Evolutionary conservation across 2,113 vertebrate species (phyloP).

Genomic region (Danio rerio): GRCz12tu NC_133189.1:29655501-29656000

Average conservation of each 20-base stretch:
- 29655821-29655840: constrained; percentile 26
- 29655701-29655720: background rate
- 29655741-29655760: constrained; percentile 24
- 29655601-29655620: background rate
- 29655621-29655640: background rate
- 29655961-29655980: background rate
- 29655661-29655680: background rate
- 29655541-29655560: background rate
- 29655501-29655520: background rate
- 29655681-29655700: background rate
- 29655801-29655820: constrained; percentile 19
- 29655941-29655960: constrained; percentile 25
- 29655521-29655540: background rate
- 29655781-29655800: constrained; percentile 20
- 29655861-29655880: constrained; percentile 19
- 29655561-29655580: background rate
- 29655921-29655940: background rate
- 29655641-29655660: background rate
- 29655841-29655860: constrained; percentile 35
- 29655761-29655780: constrained; percentile 27
- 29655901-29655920: constrained; percentile 26
- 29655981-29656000: background rate
- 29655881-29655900: constrained; percentile 13
- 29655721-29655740: background rate
- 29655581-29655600: background rate